Conservation (phyloP, 2,797 vertebrate genomes). For the Sebastes alutus region DNA sequence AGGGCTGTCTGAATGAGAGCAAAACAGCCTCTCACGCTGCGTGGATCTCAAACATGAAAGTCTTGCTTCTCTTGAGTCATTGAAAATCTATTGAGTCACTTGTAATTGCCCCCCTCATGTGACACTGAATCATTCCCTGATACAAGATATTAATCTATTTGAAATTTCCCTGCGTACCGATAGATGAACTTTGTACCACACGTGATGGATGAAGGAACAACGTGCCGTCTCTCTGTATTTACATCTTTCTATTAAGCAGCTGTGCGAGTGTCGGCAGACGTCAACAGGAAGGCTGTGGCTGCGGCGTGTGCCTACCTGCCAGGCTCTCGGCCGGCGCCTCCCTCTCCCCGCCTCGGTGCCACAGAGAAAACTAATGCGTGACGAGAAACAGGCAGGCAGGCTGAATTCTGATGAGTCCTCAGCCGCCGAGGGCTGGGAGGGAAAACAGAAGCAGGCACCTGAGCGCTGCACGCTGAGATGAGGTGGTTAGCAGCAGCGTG, state of each 20-base stretch:
- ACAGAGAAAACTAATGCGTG: constrained; percentile 41
- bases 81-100: constrained; percentile 33
- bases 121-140: not conserved
- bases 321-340: constrained; percentile 13
- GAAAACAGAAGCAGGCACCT: constrained; percentile 46
- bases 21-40: not conserved
- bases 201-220: not conserved
- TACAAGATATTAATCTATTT: constrained; percentile 5
- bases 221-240: constrained; percentile 28
- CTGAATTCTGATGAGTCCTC: constrained; percentile 69
- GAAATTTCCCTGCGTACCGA: not conserved
- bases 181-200: constrained; percentile 8
- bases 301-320: constrained; percentile 37
- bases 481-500: constrained; percentile 46
- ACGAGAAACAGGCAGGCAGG: constrained; percentile 51
- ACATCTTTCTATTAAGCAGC: constrained; percentile 42
- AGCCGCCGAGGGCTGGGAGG: constrained; percentile 31
- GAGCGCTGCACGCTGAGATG: constrained; percentile 41
- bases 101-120: constrained; percentile 12
- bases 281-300: constrained; percentile 61
- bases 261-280: constrained; percentile 14
- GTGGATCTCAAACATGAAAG: constrained; percentile 11
- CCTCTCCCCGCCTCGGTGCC: constrained; percentile 3
- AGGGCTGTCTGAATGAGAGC: constrained; percentile 13
- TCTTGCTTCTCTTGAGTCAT: constrained; percentile 18